Percentiles rank a stretch among this genome's conserved stretches.
Conservation (phyloP, 2,888 invertebrate species). For the Monopis laevigella region DNA sequence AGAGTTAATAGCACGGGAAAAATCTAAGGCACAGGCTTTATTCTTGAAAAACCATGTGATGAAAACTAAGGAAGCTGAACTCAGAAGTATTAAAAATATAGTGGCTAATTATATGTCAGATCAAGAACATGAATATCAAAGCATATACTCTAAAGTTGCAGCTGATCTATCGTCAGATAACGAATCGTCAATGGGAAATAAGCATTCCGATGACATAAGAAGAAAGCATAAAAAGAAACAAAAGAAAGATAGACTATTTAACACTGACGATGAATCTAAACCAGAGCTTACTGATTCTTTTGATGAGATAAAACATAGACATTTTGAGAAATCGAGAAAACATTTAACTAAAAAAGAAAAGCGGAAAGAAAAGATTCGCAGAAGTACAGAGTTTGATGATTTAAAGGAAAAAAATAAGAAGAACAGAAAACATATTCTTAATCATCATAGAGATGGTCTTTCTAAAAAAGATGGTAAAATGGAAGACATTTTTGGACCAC, state of each 20-base stretch:
- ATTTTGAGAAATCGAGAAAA: slow-evolving; percentile 60
- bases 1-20: slow-evolving; percentile 62
- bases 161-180: slow-evolving; percentile 46
- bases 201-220: slow-evolving; percentile 60
- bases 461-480: slow-evolving; percentile 80
- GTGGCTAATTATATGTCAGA: too few species aligned
- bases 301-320: slow-evolving; percentile 43
- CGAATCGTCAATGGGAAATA: slow-evolving; percentile 47
- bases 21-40: not conserved
- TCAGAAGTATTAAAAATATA: too few species aligned
- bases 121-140: slow-evolving; percentile 5
- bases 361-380: slow-evolving; percentile 66
- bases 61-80: not conserved
- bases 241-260: slow-evolving; percentile 76
- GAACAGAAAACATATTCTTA: slow-evolving; percentile 29
- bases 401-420: slow-evolving; percentile 68
- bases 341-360: slow-evolving; percentile 69
- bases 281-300: slow-evolving; percentile 33
- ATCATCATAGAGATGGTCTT: slow-evolving; percentile 13
- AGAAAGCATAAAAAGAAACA: slow-evolving; percentile 89
- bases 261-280: slow-evolving; percentile 68
- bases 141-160: not conserved
- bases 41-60: not conserved
- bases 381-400: slow-evolving; percentile 55
- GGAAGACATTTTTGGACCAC: slow-evolving; percentile 88